Percentiles rank a stretch among this genome's conserved stretches.
Evolutionary conservation across 2,888 invertebrate species (phyloP).

Genomic region (Clepsis dumicolana): DNA sequence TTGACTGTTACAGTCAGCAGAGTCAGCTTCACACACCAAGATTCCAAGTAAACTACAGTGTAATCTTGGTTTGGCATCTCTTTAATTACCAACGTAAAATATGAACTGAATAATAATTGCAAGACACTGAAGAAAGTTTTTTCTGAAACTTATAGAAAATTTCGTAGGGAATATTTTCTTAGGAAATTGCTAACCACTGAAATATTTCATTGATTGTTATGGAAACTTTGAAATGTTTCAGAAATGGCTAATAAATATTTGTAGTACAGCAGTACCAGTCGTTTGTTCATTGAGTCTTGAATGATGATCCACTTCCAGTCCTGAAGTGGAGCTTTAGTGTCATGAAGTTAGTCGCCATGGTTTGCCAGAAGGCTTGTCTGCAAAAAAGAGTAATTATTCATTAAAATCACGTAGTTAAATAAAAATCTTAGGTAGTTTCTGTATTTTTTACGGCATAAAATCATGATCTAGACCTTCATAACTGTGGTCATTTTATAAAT

Average conservation of each 20-base stretch:
- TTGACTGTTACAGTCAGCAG: no score
- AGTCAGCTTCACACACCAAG: no score
- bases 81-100: no score
- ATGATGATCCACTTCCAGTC: neutral
- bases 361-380: slow-evolving; percentile 20
- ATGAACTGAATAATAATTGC: no score
- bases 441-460: no score
- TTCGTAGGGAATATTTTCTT: neutral
- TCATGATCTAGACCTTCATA: no score
- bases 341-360: slow-evolving; percentile 28
- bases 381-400: neutral
- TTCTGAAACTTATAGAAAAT: neutral
- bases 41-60: neutral
- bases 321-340: slow-evolving; percentile 1
- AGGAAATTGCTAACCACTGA: neutral
- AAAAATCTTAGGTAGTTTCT: no score
- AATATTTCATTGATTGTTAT: neutral
- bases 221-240: neutral
- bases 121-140: neutral
- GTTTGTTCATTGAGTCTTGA: slow-evolving; percentile 1
- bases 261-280: neutral
- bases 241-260: neutral
- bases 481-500: no score
- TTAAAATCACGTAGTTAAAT: no score
- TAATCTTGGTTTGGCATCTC: no score